Evolutionary conservation across 2,113 vertebrate genomes (phyloP).

Genomic region (Thamnophis sirtalis): DNA sequence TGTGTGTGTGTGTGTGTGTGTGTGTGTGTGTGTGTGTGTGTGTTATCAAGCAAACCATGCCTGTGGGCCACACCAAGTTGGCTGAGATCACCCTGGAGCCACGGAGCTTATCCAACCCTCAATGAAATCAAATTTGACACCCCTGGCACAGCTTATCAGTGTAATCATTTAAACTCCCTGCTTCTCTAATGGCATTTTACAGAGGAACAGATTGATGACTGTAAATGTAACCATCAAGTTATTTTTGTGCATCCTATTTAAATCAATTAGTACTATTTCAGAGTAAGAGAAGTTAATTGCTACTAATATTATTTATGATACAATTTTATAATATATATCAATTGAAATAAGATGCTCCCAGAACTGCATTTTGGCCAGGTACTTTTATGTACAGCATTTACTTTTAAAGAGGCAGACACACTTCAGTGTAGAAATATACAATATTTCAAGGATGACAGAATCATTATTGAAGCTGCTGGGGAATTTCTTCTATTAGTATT

Average conservation of each 20-base stretch:
- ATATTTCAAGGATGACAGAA: neutral
- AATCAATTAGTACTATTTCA: neutral
- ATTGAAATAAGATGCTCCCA: neutral
- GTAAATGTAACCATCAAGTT: neutral
- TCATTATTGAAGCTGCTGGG: neutral
- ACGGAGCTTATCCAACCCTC: too few relatives aligned
- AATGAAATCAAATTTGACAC: too few relatives aligned
- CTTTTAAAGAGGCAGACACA: neutral
- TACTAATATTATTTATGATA: neutral
- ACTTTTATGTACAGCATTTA: neutral
- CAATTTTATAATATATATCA: neutral
- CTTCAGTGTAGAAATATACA: neutral
- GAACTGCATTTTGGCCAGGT: neutral
- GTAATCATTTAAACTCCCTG: neutral
- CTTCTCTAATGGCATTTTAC: neutral
- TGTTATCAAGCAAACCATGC: too few relatives aligned
- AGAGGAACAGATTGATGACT: neutral
- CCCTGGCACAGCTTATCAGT: slow-evolving; percentile 2
- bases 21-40: too few relatives aligned
- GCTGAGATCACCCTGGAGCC: too few relatives aligned
- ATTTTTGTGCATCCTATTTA: neutral
- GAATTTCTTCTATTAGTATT: neutral
- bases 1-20: too few relatives aligned
- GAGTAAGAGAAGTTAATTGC: neutral
- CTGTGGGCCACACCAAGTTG: too few relatives aligned